Percentiles rank a stretch among this genome's conserved stretches.
Conservation (phyloP, 2,888 invertebrate genomes). For the Monochamus alternatus region DNA sequence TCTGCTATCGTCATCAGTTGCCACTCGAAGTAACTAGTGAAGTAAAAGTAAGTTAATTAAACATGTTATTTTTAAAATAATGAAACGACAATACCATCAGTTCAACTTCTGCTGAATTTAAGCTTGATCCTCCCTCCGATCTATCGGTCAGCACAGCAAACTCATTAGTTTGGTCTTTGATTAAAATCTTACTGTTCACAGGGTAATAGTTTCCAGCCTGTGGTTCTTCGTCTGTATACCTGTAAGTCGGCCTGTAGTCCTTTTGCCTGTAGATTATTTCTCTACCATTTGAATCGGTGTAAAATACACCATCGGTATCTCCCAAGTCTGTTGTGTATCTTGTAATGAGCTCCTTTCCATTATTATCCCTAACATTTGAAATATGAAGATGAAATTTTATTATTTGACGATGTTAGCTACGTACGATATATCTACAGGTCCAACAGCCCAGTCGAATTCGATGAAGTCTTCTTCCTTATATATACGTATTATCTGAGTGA, state of each 20-base stretch:
- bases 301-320: conserved; percentile 75
- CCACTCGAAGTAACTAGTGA: conserved; percentile 9
- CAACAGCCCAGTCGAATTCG: conserved; percentile 70
- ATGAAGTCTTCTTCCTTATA: conserved; percentile 72
- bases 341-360: conserved; percentile 81
- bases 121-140: conserved; percentile 77
- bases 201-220: conserved; percentile 84
- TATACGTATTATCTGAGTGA: conserved; percentile 79
- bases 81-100: conserved; percentile 73
- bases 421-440: conserved; percentile 70
- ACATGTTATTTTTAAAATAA: too few species aligned
- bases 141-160: conserved; percentile 76
- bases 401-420: background rate
- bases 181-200: conserved; percentile 78
- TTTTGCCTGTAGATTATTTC: conserved; percentile 77
- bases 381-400: background rate
- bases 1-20: conserved; percentile 81
- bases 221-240: conserved; percentile 72
- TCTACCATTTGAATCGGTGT: conserved; percentile 85
- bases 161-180: conserved; percentile 70
- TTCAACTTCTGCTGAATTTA: conserved; percentile 76
- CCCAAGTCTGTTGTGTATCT: conserved; percentile 75
- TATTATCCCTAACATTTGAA: conserved; percentile 56
- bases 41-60: background rate
- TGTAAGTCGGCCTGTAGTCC: conserved; percentile 76